These are phyloP conservation scores for Cyaniris semiargus DNA, from an alignment of 2,888 invertebrate genomes.

Conservation along the genomic window DNA sequence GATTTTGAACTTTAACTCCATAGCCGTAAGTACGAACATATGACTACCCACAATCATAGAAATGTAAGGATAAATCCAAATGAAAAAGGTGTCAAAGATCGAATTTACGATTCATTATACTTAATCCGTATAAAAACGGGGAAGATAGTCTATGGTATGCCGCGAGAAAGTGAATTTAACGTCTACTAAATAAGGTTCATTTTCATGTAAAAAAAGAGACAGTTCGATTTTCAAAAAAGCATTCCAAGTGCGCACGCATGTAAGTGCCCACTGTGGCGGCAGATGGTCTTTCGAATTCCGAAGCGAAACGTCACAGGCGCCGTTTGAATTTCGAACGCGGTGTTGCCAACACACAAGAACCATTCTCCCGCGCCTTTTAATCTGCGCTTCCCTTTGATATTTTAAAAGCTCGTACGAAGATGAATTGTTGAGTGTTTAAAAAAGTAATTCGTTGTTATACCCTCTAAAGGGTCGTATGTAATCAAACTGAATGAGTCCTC, in stretches of 20 bases:
- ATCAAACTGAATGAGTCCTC: conserved; percentile 57
- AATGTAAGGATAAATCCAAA: conserved; percentile 70
- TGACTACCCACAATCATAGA: conserved; percentile 56
- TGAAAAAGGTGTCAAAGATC: conserved; percentile 81
- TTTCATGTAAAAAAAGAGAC: conserved; percentile 33
- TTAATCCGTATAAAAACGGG: conserved; percentile 74
- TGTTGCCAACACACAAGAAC: conserved; percentile 44
- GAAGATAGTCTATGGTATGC: conserved; percentile 45
- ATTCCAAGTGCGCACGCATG: conserved; percentile 63
- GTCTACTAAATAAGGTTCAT: not conserved
- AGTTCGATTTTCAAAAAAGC: conserved; percentile 63
- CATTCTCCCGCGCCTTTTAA: conserved; percentile 41
- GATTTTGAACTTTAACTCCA: conserved; percentile 42
- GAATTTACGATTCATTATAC: conserved; percentile 81
- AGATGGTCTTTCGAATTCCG: conserved; percentile 67
- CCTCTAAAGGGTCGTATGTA: conserved; percentile 40
- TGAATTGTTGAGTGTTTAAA: conserved; percentile 50
- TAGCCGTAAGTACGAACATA: conserved; percentile 39
- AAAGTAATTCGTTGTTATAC: conserved; percentile 50
- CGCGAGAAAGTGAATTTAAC: conserved; percentile 43
- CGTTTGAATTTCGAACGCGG: conserved; percentile 41
- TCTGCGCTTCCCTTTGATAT: conserved; percentile 40
- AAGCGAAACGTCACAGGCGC: conserved; percentile 52
- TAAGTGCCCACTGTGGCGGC: conserved; percentile 77
- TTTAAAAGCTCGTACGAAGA: conserved; percentile 50